These are phyloP conservation scores for Trissolcus basalis DNA, from an alignment of 1,140 invertebrate genomes.

Conservation along the genomic window DNA sequence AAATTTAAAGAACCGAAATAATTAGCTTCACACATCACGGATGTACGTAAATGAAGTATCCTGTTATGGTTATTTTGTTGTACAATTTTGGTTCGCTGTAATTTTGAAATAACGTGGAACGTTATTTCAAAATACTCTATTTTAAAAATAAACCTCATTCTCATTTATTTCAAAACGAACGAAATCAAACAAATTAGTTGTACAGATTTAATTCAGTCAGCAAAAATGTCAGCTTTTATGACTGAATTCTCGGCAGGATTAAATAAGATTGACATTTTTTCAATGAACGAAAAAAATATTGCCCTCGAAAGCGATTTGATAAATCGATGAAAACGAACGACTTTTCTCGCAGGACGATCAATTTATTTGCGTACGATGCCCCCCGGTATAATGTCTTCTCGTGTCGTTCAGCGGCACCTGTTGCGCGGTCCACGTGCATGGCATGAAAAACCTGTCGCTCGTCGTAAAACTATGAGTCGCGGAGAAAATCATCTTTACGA, in stretches of 20 bases:
- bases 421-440: conserved; percentile 43
- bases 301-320: neutral
- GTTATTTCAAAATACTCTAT: too few relatives aligned
- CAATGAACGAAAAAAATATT: neutral
- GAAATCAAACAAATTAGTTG: too few relatives aligned
- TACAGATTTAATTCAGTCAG: too few relatives aligned
- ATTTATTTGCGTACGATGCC: conserved; percentile 48
- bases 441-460: conserved; percentile 29
- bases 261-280: neutral
- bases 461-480: conserved; percentile 41
- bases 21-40: conserved; percentile 17
- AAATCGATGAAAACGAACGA: conserved; percentile 8
- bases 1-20: conserved; percentile 27
- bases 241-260: neutral
- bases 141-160: too few relatives aligned
- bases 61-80: conserved; percentile 10
- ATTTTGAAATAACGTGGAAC: too few relatives aligned
- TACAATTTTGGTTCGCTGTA: conserved; percentile 13
- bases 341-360: conserved; percentile 30
- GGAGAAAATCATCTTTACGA: conserved; percentile 44
- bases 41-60: conserved; percentile 1
- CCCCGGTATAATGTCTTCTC: conserved; percentile 36
- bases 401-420: conserved; percentile 43
- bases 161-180: too few relatives aligned
- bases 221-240: too few relatives aligned